Evolutionary conservation across 2,888 invertebrate genomes (phyloP), one percentile per base, ranked within the genome.

Genomic region (Dynastes hyllus): DNA sequence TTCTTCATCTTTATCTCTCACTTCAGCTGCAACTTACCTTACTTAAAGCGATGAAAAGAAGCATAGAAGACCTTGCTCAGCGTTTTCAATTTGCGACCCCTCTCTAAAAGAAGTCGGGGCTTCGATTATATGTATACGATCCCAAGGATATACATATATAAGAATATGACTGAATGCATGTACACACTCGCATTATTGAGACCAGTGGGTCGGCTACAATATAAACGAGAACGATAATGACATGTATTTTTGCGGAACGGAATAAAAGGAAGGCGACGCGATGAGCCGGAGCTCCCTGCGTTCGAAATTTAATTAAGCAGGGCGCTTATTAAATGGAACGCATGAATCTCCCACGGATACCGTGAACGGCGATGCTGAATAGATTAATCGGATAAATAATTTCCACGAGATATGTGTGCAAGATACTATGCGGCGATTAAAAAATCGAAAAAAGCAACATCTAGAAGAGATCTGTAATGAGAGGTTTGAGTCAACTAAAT

Each of bases 191-290:
- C 32, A 37, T 37, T 37, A 37, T 37, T 22, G 29, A 58, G 13
- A 32, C 13, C 13, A 13, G 27, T 63, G 4, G 29, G 4, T 32
- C 29, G 63, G 27, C 27, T 5, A 32, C 11, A 63, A 63, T 32
- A 32, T 63, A 11, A 63, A 63, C 22, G 55, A 58, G 55, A 22
- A 63, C 63, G 63, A 63, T 63, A 63, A 63, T 63, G 63, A 63
- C 63, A 63, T 32, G 63, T 63, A 63, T 63, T 63, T 63, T 63
- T 63, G 13, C 63, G 55, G 45, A 45, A 45, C 45, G 45, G 45
- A 45, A 45, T 45, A 45, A 29, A 9, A 22, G 63, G 27, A 13
- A 27, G 22, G 63, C 29, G 11, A 32, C 63, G 32, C 63, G 63
- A 22, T 55, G 55, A 22, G 22, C n/a, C 9, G 55, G 8, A 58